Conservation (phyloP, 2,888 invertebrate species). For the Brachyopa scutellaris region DNA sequence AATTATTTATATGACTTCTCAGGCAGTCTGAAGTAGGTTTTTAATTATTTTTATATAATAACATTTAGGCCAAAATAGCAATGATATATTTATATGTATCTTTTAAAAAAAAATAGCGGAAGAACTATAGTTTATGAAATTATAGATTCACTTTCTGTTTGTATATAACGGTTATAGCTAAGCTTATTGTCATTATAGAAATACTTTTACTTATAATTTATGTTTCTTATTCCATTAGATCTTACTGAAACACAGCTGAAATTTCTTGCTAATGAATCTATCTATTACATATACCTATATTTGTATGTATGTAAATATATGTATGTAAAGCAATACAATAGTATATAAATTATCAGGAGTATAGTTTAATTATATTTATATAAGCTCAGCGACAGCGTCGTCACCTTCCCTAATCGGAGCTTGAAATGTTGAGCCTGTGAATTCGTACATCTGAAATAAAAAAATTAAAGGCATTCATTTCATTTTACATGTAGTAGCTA, state of each 20-base stretch:
- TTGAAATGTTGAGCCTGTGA: constrained; percentile 87
- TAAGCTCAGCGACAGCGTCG: constrained; percentile 81
- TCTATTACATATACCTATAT: constrained; percentile 42
- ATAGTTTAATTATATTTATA: constrained; percentile 75
- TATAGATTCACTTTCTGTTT: constrained; percentile 18
- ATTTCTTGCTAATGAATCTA: constrained; percentile 38
- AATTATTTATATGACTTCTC: no score
- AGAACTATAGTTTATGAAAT: constrained; percentile 19
- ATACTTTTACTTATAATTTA: constrained; percentile 50
- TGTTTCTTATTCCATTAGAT: constrained; percentile 24
- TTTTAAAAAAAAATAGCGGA: constrained; percentile 12
- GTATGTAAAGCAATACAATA: constrained; percentile 49
- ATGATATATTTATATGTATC: not conserved
- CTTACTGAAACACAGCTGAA: constrained; percentile 49
- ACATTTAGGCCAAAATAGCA: no score
- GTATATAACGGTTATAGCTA: constrained; percentile 62
- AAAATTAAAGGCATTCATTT: no score
- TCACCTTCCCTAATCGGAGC: constrained; percentile 84
- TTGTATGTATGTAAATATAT: constrained; percentile 52
- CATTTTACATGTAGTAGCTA: no score
- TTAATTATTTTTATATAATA: no score
- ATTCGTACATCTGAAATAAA: constrained; percentile 80
- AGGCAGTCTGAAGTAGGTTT: no score
- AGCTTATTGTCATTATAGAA: constrained; percentile 72
- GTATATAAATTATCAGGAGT: constrained; percentile 52